Percentiles rank a stretch among this genome's conserved stretches.
Evolutionary conservation across 2,797 vertebrate genomes (phyloP).

Genomic region (Centropyge bicolor): DNA sequence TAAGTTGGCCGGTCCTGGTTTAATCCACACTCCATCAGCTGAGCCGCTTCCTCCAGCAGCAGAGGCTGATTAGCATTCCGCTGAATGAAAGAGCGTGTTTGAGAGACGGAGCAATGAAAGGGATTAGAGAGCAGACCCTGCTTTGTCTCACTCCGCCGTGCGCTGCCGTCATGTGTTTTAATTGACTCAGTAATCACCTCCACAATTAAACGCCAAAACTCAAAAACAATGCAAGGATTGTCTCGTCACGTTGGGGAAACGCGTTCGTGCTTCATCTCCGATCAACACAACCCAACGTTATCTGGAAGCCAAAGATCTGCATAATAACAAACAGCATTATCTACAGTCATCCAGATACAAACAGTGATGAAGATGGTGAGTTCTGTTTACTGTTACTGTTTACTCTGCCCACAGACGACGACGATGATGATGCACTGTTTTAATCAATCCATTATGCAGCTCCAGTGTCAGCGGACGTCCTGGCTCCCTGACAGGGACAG

Average conservation of each 20-base stretch:
- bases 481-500: conserved; percentile 21
- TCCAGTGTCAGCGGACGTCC: conserved; percentile 1
- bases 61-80: conserved; percentile 63
- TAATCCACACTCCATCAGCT: conserved; percentile 55
- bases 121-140: conserved; percentile 51
- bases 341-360: conserved; percentile 4
- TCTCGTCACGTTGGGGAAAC: conserved; percentile 28
- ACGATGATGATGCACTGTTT: background rate
- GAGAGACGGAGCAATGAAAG: conserved; percentile 40
- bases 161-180: conserved; percentile 43
- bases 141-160: conserved; percentile 47
- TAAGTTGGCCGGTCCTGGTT: conserved; percentile 22
- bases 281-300: conserved; percentile 14
- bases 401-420: background rate
- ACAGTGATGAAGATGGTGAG: background rate
- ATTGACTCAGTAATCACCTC: conserved; percentile 51
- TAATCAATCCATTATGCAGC: conserved; percentile 1
- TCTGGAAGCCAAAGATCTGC: conserved; percentile 2
- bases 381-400: conserved; percentile 12
- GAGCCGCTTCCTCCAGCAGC: conserved; percentile 43
- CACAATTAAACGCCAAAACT: conserved; percentile 38
- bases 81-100: conserved; percentile 47
- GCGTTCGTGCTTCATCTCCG: background rate
- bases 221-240: conserved; percentile 30
- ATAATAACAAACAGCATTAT: background rate